Evolutionary conservation across 2,797 vertebrate species (phyloP).

Genomic region (Parauchenoglanis ngamensis): DNA sequence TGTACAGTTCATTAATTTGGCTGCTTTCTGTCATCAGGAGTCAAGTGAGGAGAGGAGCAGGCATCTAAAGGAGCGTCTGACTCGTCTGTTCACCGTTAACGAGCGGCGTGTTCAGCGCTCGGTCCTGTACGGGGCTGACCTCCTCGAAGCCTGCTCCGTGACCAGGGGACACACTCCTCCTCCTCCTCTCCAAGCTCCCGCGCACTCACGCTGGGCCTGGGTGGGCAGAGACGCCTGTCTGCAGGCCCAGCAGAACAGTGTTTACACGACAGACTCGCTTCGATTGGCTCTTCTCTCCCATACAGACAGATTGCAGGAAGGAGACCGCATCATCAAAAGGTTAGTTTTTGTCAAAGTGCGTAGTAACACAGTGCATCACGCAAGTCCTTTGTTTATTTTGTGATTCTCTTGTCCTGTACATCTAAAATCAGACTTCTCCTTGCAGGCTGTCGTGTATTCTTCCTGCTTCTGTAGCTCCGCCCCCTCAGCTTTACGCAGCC

Average conservation of each 20-base stretch:
- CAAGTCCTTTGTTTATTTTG: not conserved
- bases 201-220: conserved; percentile 79
- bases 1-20: not conserved
- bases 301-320: conserved; percentile 69
- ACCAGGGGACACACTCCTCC: conserved; percentile 47
- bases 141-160: conserved; percentile 80
- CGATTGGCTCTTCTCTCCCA: conserved; percentile 72
- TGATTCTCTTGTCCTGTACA: not conserved
- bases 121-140: conserved; percentile 87
- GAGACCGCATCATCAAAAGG: conserved; percentile 79
- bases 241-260: conserved; percentile 68
- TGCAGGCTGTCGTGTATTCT: conserved; percentile 84
- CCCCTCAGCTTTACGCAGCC: conserved; percentile 80
- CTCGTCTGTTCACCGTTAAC: conserved; percentile 82
- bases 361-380: not conserved
- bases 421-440: conserved; percentile 3
- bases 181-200: conserved; percentile 55
- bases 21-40: conserved; percentile 71
- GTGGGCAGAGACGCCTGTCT: conserved; percentile 78
- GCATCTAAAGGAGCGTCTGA: conserved; percentile 85
- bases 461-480: conserved; percentile 83
- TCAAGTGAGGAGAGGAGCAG: conserved; percentile 82
- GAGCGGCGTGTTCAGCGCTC: conserved; percentile 83
- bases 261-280: conserved; percentile 69
- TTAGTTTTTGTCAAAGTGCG: conserved; percentile 48